A percentile compares a stretch with the other conserved stretches of the same genome.
phyloP scores from a whole-genome alignment of 2,113 vertebrate genomes.

The Tiliqua scincoides region DNA sequence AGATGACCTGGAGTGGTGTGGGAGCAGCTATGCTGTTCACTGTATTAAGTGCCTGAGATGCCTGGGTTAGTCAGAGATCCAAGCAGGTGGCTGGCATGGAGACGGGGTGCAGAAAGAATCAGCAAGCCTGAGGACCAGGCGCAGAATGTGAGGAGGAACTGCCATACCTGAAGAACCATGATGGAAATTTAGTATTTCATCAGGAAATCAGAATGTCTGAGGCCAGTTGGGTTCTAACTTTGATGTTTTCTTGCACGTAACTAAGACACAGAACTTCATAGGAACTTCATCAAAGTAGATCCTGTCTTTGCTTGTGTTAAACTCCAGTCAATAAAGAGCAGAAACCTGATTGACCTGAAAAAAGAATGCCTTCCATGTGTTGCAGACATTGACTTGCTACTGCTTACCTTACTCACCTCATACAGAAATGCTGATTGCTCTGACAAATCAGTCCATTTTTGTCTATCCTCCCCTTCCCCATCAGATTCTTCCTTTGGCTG shows the following conservation, averaged over 20 bases:
- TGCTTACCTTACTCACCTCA: slow-evolving; percentile 68
- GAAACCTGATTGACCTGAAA: slow-evolving; percentile 61
- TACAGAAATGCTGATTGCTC: slow-evolving; percentile 69
- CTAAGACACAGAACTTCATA: slow-evolving; percentile 28
- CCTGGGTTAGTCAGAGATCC: background rate
- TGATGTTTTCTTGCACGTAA: background rate
- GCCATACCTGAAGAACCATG: background rate
- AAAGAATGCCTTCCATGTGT: slow-evolving; percentile 59
- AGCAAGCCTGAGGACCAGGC: slow-evolving; percentile 4
- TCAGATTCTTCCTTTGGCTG: slow-evolving; percentile 82
- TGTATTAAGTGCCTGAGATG: background rate
- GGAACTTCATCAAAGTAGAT: slow-evolving; percentile 51
- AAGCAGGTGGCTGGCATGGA: background rate
- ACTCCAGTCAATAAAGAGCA: slow-evolving; percentile 69
- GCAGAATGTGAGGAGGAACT: background rate
- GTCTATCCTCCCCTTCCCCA: slow-evolving; percentile 71
- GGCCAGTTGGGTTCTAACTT: background rate
- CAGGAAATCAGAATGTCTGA: no score
- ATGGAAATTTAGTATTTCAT: background rate
- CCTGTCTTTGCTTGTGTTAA: slow-evolving; percentile 58
- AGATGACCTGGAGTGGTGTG: background rate
- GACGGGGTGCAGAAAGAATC: background rate
- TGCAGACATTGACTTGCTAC: slow-evolving; percentile 63
- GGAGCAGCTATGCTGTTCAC: background rate
- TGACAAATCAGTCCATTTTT: slow-evolving; percentile 78